A percentile compares a stretch with the other conserved stretches of the same genome.
These are phyloP conservation scores for Galeopterus variegatus DNA, from an alignment of 2,113 vertebrate species.

Conservation along the genomic window DNA sequence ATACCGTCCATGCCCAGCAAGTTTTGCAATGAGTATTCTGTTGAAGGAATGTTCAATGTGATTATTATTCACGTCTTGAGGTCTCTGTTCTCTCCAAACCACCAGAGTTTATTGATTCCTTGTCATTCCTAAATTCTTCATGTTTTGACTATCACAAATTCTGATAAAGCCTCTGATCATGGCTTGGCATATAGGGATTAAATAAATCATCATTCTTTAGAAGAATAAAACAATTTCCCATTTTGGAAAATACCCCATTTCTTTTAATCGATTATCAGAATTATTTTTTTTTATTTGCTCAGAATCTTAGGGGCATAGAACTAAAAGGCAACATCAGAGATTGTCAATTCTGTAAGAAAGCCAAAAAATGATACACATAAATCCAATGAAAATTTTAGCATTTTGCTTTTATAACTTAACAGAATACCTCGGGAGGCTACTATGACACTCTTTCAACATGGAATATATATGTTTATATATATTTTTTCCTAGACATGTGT, in stretches of 20 bases:
- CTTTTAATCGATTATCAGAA: background rate
- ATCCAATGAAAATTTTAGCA: background rate
- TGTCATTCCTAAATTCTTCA: background rate
- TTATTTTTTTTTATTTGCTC: background rate
- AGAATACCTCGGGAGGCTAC: background rate
- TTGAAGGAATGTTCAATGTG: accelerated
- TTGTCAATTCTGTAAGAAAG: background rate
- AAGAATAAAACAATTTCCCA: background rate
- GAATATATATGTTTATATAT: background rate
- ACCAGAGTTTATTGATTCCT: background rate
- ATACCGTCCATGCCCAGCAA: accelerated
- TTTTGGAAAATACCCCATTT: background rate
- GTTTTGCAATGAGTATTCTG: background rate
- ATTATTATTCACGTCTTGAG: background rate
- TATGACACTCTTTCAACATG: background rate
- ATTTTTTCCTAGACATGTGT: background rate
- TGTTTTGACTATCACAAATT: background rate
- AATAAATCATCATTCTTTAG: background rate
- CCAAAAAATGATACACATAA: background rate
- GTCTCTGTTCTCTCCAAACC: background rate
- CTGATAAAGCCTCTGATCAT: background rate
- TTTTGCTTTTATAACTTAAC: background rate
- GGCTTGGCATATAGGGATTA: background rate
- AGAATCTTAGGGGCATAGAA: background rate
- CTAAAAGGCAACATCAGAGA: background rate